These are phyloP conservation scores for Dendrolimus punctatus DNA, from an alignment of 1,140 invertebrate genomes.

Conservation along the genomic window DNA sequence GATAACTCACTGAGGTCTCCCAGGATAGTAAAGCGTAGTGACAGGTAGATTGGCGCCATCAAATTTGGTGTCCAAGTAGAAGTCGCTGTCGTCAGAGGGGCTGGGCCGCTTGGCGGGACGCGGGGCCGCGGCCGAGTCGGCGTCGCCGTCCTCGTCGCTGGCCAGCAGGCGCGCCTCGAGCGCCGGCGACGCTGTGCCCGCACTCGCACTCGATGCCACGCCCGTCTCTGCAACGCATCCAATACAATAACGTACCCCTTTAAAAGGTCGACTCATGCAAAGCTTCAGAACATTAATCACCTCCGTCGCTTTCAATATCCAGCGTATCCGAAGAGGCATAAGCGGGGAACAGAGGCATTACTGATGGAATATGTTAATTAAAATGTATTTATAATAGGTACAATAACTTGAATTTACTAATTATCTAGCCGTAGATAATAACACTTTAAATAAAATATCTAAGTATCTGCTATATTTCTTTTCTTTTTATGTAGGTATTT, in stretches of 20 bases:
- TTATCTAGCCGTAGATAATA: neutral
- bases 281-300: neutral
- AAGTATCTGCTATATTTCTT: no score
- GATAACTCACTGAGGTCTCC: conserved; percentile 39
- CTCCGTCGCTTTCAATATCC: neutral
- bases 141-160: conserved; percentile 26
- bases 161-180: conserved; percentile 23
- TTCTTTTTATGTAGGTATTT: no score
- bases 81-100: conserved; percentile 14
- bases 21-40: conserved; percentile 53
- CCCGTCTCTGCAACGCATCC: no score
- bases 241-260: neutral
- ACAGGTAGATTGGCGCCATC: conserved; percentile 45
- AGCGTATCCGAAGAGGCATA: conserved; percentile 1
- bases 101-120: neutral
- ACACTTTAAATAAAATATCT: neutral
- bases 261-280: neutral
- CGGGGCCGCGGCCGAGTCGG: neutral
- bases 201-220: neutral
- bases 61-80: conserved; percentile 34
- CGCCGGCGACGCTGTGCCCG: conserved; percentile 4
- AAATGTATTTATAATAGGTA: neutral
- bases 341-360: conserved; percentile 4
- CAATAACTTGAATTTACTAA: neutral
- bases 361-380: neutral